Evolutionary conservation across 2,888 invertebrate genomes (phyloP).

Genomic region (Alviniconcha strummeri): DNA sequence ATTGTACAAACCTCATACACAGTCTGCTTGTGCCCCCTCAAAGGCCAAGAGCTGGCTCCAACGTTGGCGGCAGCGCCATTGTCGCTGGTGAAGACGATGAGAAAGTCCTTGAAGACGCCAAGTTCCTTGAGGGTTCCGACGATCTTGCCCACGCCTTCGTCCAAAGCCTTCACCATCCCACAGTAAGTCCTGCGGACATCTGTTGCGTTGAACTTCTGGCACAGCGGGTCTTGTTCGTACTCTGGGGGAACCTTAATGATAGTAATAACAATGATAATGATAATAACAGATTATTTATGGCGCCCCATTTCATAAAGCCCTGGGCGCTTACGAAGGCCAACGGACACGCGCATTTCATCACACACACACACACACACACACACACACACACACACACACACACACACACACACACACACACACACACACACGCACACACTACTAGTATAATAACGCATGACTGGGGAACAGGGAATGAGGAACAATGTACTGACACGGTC

Average conservation of each 20-base stretch:
- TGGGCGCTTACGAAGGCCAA: not conserved
- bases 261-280: too few relatives aligned
- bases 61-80: not conserved
- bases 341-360: not conserved
- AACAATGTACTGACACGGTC: too few relatives aligned
- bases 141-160: not conserved
- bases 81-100: slow-evolving; percentile 10
- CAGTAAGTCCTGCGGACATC: not conserved
- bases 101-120: not conserved
- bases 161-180: slow-evolving; percentile 15
- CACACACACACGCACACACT: too few relatives aligned
- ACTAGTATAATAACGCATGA: too few relatives aligned
- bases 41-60: not conserved
- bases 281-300: not conserved
- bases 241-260: not conserved
- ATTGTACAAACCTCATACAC: not conserved
- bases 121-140: not conserved
- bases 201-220: not conserved
- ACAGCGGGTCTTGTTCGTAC: not conserved
- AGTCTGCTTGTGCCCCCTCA: slow-evolving; percentile 4
- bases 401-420: too few relatives aligned
- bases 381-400: too few relatives aligned
- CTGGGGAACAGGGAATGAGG: too few relatives aligned
- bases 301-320: too few relatives aligned
- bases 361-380: too few relatives aligned